Conservation (phyloP, 2,113 vertebrate genomes). For the Apteryx owenii region DNA sequence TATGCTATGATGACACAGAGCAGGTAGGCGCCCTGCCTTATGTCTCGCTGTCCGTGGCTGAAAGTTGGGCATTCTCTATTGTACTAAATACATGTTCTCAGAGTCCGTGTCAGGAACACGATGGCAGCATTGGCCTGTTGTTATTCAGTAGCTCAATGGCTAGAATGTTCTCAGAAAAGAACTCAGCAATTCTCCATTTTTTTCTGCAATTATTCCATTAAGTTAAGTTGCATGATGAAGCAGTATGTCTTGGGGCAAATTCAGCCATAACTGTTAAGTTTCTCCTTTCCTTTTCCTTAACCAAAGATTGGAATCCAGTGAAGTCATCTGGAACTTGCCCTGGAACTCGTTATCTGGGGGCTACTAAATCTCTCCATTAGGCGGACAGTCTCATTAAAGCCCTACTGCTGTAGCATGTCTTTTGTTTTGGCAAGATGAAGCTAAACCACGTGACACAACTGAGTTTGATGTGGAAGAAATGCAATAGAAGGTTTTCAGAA, state of each 20-base stretch:
- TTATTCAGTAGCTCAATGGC: background rate
- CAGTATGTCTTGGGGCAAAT: background rate
- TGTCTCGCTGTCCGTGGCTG: background rate
- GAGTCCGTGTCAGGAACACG: accelerated
- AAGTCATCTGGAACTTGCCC: background rate
- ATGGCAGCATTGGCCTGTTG: accelerated
- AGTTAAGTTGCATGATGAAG: background rate
- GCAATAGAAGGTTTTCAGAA: background rate
- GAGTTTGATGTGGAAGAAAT: background rate
- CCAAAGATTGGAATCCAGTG: background rate
- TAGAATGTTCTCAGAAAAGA: background rate
- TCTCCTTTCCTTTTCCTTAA: background rate
- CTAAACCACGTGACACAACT: background rate
- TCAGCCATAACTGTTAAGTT: background rate
- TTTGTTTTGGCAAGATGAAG: background rate
- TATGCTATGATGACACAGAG: background rate
- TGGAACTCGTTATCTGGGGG: background rate
- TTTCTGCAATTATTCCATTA: background rate
- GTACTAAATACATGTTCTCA: accelerated
- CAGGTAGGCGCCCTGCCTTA: background rate
- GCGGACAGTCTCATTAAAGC: background rate
- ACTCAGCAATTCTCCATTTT: background rate
- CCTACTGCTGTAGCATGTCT: background rate
- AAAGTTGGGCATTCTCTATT: background rate
- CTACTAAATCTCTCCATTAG: background rate